Evolutionary conservation across 2,888 invertebrate species (phyloP).

Genomic region (Agrenia bidenticulata): DNA sequence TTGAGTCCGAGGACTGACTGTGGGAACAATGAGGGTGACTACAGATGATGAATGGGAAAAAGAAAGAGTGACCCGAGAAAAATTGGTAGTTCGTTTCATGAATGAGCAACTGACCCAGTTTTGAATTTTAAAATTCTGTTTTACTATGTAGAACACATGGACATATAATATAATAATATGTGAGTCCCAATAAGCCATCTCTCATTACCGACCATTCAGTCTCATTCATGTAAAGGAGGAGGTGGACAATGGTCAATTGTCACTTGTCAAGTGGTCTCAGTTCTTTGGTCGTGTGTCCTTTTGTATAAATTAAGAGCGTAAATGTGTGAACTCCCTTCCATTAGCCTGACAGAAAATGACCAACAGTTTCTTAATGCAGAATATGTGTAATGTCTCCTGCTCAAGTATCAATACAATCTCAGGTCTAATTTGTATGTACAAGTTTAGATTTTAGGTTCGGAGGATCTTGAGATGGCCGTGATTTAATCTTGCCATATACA

Average conservation of each 20-base stretch:
- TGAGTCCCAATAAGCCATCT: conserved; percentile 8
- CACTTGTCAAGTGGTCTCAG: conserved; percentile 10
- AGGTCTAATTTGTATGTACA: no score
- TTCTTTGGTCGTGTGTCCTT: conserved; percentile 15
- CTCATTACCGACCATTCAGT: conserved; percentile 12
- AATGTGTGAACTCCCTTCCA: conserved; percentile 10
- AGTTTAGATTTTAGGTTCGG: no score
- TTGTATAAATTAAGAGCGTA: conserved; percentile 9
- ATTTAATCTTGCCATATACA: no score
- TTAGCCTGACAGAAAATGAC: not conserved
- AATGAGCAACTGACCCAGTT: conserved; percentile 12
- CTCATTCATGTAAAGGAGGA: not conserved
- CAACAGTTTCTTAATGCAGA: no score
- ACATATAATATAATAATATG: no score
- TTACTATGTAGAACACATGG: not conserved
- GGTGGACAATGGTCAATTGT: conserved; percentile 14
- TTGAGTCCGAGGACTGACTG: not conserved
- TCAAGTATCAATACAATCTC: no score
- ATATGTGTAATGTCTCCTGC: no score
- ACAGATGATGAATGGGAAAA: conserved; percentile 21
- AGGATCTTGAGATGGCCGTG: no score
- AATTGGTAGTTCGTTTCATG: conserved; percentile 15
- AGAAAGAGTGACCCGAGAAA: conserved; percentile 12
- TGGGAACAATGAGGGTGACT: no score
- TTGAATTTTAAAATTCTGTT: not conserved